Evolutionary conservation across 2,113 vertebrate species (phyloP).

Genomic region (Zosterops pallidus): DNA sequence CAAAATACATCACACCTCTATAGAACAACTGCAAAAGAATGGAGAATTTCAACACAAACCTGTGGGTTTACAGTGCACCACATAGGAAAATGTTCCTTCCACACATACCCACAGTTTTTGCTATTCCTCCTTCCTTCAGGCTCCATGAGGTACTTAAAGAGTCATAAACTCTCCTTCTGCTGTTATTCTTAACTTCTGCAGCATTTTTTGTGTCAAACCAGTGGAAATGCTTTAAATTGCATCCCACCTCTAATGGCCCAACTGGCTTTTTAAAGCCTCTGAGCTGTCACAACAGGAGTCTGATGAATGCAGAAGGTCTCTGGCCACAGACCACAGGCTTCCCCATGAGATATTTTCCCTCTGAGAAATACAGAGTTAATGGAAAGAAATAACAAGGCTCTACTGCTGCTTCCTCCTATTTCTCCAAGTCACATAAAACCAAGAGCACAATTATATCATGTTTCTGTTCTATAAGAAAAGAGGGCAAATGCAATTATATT

Average conservation of each 20-base stretch:
- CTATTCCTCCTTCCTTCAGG: background rate
- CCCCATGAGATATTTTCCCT: background rate
- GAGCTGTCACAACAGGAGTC: background rate
- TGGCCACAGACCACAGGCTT: background rate
- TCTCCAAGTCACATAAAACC: background rate
- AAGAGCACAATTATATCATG: background rate
- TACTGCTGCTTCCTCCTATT: background rate
- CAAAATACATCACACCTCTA: background rate
- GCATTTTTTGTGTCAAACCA: background rate
- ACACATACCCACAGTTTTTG: background rate
- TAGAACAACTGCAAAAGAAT: background rate
- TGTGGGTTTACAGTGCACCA: background rate
- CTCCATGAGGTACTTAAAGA: background rate
- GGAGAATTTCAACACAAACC: background rate
- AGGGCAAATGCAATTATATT: background rate
- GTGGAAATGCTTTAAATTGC: background rate
- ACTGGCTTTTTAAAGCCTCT: background rate
- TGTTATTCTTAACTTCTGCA: background rate
- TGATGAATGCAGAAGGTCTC: background rate
- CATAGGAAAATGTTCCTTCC: background rate
- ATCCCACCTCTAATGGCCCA: background rate
- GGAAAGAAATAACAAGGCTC: background rate
- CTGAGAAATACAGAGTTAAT: slow-evolving; percentile 4
- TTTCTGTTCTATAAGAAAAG: background rate
- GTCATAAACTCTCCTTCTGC: background rate